Conservation (phyloP, 2,797 vertebrate genomes). For the Podargus strigoides region DNA sequence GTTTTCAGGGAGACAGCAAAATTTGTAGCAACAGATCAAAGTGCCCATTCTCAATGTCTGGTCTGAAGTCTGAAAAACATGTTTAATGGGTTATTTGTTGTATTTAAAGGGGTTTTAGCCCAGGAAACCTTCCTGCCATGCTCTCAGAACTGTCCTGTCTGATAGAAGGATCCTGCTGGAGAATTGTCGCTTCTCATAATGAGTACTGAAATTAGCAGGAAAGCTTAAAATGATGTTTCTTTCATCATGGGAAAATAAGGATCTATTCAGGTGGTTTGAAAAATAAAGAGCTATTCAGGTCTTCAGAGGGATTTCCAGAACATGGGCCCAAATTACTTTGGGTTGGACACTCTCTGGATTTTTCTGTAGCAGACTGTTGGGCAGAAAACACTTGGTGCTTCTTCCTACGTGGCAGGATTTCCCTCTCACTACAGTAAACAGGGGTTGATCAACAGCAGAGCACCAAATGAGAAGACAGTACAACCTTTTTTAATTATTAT, state of each 20-base stretch:
- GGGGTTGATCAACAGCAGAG: neutral
- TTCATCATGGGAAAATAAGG: neutral
- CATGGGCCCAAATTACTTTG: neutral
- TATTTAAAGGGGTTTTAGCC: neutral
- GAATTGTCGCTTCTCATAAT: neutral
- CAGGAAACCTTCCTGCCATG: neutral
- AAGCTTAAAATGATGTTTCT: neutral
- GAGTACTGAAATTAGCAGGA: neutral
- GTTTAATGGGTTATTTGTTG: neutral
- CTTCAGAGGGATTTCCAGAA: neutral
- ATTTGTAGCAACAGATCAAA: constrained; percentile 23
- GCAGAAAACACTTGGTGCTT: neutral
- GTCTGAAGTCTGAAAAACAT: neutral
- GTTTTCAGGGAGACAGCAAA: constrained; percentile 42
- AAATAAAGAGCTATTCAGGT: neutral
- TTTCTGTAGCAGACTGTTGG: neutral
- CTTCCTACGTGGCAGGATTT: neutral
- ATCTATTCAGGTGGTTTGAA: neutral
- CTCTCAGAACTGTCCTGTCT: neutral
- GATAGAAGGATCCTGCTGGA: neutral
- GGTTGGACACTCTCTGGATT: neutral
- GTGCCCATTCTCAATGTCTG: neutral
- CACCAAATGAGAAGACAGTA: neutral
- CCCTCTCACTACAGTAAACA: neutral
- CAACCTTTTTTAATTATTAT: neutral